These are phyloP conservation scores for Leucoptera coffeella DNA, from an alignment of 2,888 invertebrate species.

Conservation along the genomic window DNA sequence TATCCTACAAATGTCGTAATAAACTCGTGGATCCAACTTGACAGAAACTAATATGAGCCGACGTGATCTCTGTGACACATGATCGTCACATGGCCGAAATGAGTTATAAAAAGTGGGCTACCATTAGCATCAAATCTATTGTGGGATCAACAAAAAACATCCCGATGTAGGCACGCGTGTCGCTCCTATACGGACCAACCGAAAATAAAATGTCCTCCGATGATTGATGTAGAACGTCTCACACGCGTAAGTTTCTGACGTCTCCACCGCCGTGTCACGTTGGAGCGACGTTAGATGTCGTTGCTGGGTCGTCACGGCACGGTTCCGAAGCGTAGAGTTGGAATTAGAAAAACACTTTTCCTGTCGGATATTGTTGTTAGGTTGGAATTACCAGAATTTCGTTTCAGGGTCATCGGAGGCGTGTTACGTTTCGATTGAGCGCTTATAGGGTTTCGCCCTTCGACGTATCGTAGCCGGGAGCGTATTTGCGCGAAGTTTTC, in stretches of 20 bases:
- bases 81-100: no score
- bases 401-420: neutral
- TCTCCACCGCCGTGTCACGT: no score
- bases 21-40: no score
- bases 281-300: constrained; percentile 14
- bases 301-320: no score
- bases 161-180: neutral
- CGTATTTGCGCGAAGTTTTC: constrained; percentile 40
- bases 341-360: constrained; percentile 1
- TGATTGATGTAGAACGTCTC: constrained; percentile 42
- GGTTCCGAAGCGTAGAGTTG: constrained; percentile 12
- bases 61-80: no score
- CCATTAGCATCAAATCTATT: constrained; percentile 1
- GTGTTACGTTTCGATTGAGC: neutral
- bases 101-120: neutral
- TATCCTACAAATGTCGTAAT: no score
- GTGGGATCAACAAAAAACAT: constrained; percentile 5
- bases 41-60: no score
- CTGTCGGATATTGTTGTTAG: no score
- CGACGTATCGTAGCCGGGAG: constrained; percentile 17
- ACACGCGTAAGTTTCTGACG: constrained; percentile 39
- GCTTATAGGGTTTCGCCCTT: no score
- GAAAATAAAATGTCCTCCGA: constrained; percentile 33
- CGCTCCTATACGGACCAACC: constrained; percentile 15
- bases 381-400: no score